phyloP scores from a whole-genome alignment of 1,140 invertebrate species.

The Eriocheir sinensis region DNA sequence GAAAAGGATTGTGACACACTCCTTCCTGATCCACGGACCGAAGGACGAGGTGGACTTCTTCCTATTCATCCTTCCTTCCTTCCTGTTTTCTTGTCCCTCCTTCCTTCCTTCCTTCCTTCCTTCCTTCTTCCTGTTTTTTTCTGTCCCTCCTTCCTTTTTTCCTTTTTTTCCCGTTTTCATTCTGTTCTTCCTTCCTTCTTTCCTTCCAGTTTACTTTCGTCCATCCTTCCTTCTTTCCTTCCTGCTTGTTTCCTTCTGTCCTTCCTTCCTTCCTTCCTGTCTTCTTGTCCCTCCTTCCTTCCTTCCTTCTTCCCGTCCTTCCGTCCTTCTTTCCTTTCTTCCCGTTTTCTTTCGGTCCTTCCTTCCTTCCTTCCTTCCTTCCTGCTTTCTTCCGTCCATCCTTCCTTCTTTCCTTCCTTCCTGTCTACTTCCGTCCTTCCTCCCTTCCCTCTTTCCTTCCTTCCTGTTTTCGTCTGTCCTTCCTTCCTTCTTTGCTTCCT shows the following conservation, averaged over 20 bases:
- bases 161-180: background rate
- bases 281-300: no score
- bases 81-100: background rate
- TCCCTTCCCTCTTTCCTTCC: background rate
- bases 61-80: background rate
- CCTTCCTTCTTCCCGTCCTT: background rate
- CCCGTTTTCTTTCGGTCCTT: background rate
- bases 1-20: background rate
- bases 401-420: background rate
- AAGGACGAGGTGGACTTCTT: background rate
- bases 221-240: no score
- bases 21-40: background rate
- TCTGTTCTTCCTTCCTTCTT: background rate
- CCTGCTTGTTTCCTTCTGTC: background rate
- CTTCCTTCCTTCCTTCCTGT: background rate
- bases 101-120: background rate
- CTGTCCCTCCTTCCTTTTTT: background rate
- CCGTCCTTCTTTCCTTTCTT: background rate
- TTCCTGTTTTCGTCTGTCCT: background rate
- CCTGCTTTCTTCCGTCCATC: background rate
- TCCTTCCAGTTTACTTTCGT: background rate
- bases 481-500: background rate
- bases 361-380: background rate
- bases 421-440: background rate
- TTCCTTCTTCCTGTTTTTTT: no score